These are phyloP conservation scores for Planiliza haematocheilus DNA, from an alignment of 2,113 vertebrate genomes.

Conservation along the genomic window DNA sequence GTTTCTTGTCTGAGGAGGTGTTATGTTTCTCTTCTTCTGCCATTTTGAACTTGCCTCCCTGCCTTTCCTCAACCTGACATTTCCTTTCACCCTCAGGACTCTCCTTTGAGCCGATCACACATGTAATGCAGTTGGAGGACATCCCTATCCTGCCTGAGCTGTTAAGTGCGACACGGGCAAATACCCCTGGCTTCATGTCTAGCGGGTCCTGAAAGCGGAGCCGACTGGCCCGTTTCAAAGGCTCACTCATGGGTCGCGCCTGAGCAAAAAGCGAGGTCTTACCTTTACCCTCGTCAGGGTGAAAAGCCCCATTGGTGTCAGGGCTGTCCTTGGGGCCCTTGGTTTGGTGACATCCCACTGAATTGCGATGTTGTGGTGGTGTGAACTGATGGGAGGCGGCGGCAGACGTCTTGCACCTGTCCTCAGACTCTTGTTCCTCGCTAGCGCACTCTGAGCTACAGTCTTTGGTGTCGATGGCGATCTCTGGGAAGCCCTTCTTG, in stretches of 20 bases:
- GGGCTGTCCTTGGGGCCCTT: constrained; percentile 66
- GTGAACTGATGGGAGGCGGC: constrained; percentile 71
- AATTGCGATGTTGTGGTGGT: constrained; percentile 79
- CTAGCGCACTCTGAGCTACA: constrained; percentile 86
- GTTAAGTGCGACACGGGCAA: constrained; percentile 88
- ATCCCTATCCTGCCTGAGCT: constrained; percentile 89
- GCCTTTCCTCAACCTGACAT: constrained; percentile 35
- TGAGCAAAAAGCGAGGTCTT: constrained; percentile 82
- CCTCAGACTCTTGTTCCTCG: constrained; percentile 83
- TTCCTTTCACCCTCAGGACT: constrained; percentile 88
- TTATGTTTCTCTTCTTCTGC: constrained; percentile 24
- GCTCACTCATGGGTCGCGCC: constrained; percentile 85
- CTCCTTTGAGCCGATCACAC: constrained; percentile 88
- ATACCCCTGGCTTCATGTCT: constrained; percentile 80
- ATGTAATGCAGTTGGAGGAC: constrained; percentile 94
- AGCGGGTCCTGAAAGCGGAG: constrained; percentile 80
- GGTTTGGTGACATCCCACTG: constrained; percentile 61
- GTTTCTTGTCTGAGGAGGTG: constrained; percentile 44
- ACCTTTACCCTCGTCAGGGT: constrained; percentile 89
- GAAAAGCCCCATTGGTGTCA: constrained; percentile 82
- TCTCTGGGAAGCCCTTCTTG: constrained; percentile 91
- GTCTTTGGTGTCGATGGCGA: constrained; percentile 89
- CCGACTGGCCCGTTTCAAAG: constrained; percentile 83
- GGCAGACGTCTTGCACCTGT: constrained; percentile 70
- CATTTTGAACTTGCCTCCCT: constrained; percentile 15